Evolutionary conservation across 2,888 invertebrate genomes (phyloP).

Genomic region (Allygus modestus): DNA sequence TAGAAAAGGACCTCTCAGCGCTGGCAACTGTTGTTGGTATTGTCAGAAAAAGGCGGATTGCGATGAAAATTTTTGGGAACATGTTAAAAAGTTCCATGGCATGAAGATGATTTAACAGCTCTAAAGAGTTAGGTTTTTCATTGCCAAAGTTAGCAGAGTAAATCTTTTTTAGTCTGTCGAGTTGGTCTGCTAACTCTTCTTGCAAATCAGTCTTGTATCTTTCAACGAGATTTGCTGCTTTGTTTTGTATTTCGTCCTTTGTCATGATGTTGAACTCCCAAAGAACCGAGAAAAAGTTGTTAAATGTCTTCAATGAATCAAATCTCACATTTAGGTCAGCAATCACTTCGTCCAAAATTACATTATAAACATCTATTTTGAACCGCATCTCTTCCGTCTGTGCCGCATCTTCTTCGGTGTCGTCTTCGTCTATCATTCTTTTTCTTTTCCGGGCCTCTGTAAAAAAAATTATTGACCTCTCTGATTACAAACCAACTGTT

Average conservation of each 20-base stretch:
- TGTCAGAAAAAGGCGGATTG: conserved; percentile 22
- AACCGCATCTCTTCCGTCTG: conserved; percentile 4
- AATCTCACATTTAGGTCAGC: conserved; percentile 27
- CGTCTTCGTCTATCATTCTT: conserved; percentile 29
- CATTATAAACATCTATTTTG: conserved; percentile 39
- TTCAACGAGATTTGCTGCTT: conserved; percentile 19
- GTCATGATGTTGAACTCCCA: conserved; percentile 45
- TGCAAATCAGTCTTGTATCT: conserved; percentile 23
- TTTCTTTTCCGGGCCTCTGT: no score
- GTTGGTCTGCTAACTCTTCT: conserved; percentile 28
- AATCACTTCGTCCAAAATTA: conserved; percentile 21
- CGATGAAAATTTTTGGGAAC: conserved; percentile 30
- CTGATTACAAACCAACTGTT: no score
- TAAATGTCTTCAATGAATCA: conserved; percentile 23
- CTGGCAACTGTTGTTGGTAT: conserved; percentile 39
- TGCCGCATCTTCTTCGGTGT: conserved; percentile 8
- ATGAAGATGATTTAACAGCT: background rate
- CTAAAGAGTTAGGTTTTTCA: conserved; percentile 5
- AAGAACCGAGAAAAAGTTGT: conserved; percentile 6
- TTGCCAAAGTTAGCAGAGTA: conserved; percentile 41
- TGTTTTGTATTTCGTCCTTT: conserved; percentile 39
- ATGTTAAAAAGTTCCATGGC: conserved; percentile 15
- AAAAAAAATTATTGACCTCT: no score
- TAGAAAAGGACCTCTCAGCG: conserved; percentile 3
- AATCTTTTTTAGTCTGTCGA: conserved; percentile 10